A percentile compares a stretch with the other conserved stretches of the same genome.
phyloP scores from a whole-genome alignment of 1,140 invertebrate species.

The Cyphomyrmex costatus region DNA sequence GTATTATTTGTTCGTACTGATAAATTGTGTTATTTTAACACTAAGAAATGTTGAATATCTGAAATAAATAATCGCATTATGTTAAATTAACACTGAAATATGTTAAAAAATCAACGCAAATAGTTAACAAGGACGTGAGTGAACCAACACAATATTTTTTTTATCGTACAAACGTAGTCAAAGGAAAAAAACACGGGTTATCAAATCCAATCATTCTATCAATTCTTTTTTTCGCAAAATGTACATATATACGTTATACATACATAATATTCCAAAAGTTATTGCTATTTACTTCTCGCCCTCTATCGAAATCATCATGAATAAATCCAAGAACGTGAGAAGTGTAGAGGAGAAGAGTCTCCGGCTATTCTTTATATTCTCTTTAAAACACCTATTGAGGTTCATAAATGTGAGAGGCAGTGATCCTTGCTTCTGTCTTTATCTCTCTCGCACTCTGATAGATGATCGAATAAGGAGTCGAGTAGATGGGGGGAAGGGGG shows the following conservation, averaged over 20 bases:
- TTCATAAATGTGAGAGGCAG: slow-evolving; percentile 58
- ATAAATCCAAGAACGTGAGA: slow-evolving; percentile 46
- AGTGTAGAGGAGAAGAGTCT: not conserved
- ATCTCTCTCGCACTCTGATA: slow-evolving; percentile 59
- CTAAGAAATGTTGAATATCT: too few species aligned
- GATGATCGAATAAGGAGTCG: slow-evolving; percentile 80
- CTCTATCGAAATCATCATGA: not conserved
- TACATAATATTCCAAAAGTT: not conserved
- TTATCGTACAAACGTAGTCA: too few species aligned
- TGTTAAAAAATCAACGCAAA: too few species aligned
- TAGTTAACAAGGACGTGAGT: too few species aligned
- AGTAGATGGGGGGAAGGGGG: slow-evolving; percentile 31
- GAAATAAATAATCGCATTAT: too few species aligned
- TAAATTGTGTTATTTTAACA: too few species aligned
- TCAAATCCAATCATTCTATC: too few species aligned
- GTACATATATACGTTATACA: too few species aligned
- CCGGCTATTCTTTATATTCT: slow-evolving; percentile 44
- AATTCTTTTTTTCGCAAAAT: too few species aligned
- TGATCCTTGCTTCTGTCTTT: slow-evolving; percentile 1
- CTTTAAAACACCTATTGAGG: slow-evolving; percentile 54
- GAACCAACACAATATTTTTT: too few species aligned
- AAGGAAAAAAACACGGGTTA: too few species aligned
- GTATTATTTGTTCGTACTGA: not conserved
- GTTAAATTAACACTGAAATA: too few species aligned
- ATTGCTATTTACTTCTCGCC: not conserved